Conservation (phyloP, 2,797 vertebrate species). For the Anas capensis region DNA sequence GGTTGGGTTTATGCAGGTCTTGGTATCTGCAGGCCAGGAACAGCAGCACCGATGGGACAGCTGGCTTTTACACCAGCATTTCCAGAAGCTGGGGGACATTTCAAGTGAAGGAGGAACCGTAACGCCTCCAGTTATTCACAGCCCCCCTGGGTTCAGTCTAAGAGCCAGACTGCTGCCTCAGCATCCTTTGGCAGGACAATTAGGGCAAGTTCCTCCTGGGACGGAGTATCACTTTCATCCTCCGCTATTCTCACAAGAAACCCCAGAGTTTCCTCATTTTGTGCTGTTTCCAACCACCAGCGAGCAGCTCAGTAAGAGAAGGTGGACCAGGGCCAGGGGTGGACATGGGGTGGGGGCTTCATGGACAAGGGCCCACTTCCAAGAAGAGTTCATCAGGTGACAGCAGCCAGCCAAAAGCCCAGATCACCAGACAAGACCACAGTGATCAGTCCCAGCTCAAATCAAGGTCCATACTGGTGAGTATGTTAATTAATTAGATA, state of each 20-base stretch:
- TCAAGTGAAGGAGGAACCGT: neutral
- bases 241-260: neutral
- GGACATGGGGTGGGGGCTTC: neutral
- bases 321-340: neutral
- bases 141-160: neutral
- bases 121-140: constrained; percentile 25
- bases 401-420: neutral
- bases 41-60: constrained; percentile 36
- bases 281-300: neutral
- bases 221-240: neutral
- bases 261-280: neutral
- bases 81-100: neutral
- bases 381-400: neutral
- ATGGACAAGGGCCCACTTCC: neutral
- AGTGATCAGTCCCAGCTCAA: neutral
- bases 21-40: neutral
- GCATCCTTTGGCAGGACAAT: neutral
- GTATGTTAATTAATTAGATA: no score
- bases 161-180: neutral
- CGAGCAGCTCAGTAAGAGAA: neutral
- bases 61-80: neutral
- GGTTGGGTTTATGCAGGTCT: neutral
- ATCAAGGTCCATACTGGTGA: neutral
- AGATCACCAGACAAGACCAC: neutral
- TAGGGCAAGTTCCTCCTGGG: neutral